These are phyloP conservation scores for Morone chrysops DNA, from an alignment of 2,113 vertebrate species.

Conservation along the genomic window DNA sequence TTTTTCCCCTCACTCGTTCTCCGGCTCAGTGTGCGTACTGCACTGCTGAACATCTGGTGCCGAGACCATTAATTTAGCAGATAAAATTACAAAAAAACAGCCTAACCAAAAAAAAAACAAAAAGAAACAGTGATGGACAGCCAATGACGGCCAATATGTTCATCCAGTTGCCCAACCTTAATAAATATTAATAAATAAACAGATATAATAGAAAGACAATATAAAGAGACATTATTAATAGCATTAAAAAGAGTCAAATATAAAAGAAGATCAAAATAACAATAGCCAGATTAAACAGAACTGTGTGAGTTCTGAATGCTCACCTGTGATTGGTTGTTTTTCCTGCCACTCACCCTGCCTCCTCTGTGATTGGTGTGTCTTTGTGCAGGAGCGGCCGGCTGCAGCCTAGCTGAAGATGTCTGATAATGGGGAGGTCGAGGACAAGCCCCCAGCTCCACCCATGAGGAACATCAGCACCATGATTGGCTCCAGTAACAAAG, in stretches of 20 bases:
- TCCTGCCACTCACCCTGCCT: neutral
- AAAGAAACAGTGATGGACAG: too few species aligned
- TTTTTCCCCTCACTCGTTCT: too few species aligned
- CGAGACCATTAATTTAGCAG: too few species aligned
- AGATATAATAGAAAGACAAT: neutral
- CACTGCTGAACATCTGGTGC: too few species aligned
- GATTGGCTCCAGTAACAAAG: constrained; percentile 92
- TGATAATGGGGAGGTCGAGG: constrained; percentile 94
- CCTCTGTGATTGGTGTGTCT: constrained; percentile 28
- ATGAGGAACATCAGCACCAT: constrained; percentile 99
- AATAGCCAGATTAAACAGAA: too few species aligned
- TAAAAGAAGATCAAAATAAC: neutral
- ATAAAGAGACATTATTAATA: neutral
- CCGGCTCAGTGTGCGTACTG: too few species aligned
- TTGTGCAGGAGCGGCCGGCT: constrained; percentile 77
- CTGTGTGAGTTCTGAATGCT: neutral
- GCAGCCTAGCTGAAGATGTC: constrained; percentile 90
- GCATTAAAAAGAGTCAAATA: too few species aligned
- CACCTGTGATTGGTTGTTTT: neutral
- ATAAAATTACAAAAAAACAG: too few species aligned
- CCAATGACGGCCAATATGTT: too few species aligned
- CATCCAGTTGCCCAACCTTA: too few species aligned
- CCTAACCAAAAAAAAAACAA: too few species aligned
- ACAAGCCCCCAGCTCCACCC: constrained; percentile 96
- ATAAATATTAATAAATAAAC: too few species aligned